Evolutionary conservation across 2,113 vertebrate species (phyloP).

Genomic region (Odontesthes bonariensis): DNA sequence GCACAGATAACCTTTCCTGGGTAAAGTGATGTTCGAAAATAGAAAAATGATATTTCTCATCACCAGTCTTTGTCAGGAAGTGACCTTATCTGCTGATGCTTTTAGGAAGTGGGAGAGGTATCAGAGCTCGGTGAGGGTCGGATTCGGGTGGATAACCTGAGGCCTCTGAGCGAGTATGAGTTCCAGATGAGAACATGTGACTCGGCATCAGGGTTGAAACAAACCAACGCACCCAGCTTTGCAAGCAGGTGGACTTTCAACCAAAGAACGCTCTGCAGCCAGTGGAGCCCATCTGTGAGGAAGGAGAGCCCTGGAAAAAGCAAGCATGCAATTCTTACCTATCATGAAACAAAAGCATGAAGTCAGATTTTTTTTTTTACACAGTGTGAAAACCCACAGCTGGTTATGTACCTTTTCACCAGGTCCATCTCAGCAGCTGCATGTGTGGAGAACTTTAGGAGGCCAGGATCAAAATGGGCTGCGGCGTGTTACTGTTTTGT

Average conservation of each 20-base stretch:
- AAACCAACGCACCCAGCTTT: neutral
- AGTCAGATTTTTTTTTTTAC: neutral
- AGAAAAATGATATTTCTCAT: neutral
- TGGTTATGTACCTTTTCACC: conserved; percentile 6
- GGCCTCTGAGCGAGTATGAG: conserved; percentile 71
- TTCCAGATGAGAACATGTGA: conserved; percentile 76
- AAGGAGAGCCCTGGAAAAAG: conserved; percentile 77
- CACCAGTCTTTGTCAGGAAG: neutral
- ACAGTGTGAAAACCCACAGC: neutral
- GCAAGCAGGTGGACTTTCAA: neutral
- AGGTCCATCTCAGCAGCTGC: conserved; percentile 74
- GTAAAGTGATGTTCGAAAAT: conserved; percentile 61
- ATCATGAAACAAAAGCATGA: neutral
- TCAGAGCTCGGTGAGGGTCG: conserved; percentile 28
- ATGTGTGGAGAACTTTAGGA: conserved; percentile 74
- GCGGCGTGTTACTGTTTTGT: conserved; percentile 71
- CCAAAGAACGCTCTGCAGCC: conserved; percentile 67
- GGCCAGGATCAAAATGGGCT: neutral
- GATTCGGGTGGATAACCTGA: conserved; percentile 54
- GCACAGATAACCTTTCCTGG: conserved; percentile 41
- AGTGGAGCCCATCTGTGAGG: conserved; percentile 71
- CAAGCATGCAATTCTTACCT: neutral
- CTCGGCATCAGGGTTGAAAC: neutral
- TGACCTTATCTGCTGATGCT: neutral
- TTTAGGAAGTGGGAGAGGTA: conserved; percentile 52